phyloP scores from a whole-genome alignment of 2,113 vertebrate genomes.

The Colius striatus region DNA sequence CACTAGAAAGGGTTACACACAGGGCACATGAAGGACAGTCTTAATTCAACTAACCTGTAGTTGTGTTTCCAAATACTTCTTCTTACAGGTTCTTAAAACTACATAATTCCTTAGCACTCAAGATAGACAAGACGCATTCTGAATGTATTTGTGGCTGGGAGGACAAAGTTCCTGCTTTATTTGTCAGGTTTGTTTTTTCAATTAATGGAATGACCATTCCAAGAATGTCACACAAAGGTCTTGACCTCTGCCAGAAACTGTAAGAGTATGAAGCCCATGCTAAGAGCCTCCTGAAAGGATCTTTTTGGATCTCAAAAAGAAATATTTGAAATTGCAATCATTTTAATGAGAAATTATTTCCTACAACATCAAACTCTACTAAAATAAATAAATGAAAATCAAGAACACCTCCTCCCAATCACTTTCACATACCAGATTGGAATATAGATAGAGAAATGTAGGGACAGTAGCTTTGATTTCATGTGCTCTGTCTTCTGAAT shows the following conservation, averaged over 20 bases:
- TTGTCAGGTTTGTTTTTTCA: not conserved
- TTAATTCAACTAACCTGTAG: not conserved
- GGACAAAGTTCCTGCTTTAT: not conserved
- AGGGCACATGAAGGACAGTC: not conserved
- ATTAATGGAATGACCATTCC: not conserved
- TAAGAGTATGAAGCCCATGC: not conserved
- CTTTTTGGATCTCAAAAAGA: not conserved
- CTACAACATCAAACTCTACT: not conserved
- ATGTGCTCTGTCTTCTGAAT: not conserved
- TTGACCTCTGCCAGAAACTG: not conserved
- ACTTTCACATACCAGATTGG: not conserved
- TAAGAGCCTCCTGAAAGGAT: not conserved
- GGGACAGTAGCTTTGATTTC: not conserved
- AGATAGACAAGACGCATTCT: not conserved
- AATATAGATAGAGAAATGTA: not conserved
- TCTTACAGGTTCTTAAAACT: not conserved
- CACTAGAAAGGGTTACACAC: not conserved
- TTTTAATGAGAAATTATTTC: not conserved
- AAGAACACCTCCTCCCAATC: not conserved
- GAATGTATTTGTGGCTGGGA: not conserved
- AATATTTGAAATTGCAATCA: not conserved
- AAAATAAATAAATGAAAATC: not conserved
- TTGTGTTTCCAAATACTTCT: not conserved
- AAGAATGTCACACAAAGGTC: not conserved
- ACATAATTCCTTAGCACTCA: not conserved